These are phyloP conservation scores for Actenoides lindsayi DNA, from an alignment of 2,113 vertebrate species.

Conservation along the genomic window DNA sequence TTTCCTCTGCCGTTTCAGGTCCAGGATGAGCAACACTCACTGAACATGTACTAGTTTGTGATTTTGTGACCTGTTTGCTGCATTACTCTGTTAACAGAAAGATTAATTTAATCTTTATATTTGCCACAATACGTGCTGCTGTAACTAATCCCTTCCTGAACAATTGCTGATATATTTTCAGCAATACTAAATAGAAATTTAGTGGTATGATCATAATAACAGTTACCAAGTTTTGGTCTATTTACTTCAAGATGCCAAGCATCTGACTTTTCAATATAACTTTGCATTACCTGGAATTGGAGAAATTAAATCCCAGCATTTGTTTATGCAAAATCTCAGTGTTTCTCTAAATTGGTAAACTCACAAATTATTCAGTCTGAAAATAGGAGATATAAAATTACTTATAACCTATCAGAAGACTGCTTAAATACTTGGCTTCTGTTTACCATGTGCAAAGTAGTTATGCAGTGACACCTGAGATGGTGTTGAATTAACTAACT, in stretches of 20 bases:
- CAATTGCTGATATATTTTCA: background rate
- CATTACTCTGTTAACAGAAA: background rate
- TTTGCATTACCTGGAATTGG: background rate
- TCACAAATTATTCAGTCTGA: background rate
- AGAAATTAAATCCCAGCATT: background rate
- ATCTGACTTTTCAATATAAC: background rate
- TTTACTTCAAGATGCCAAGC: accelerated
- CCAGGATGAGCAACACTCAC: background rate
- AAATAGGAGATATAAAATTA: background rate
- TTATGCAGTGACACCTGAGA: background rate
- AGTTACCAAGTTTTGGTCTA: background rate
- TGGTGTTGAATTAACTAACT: background rate
- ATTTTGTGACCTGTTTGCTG: background rate
- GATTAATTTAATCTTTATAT: background rate
- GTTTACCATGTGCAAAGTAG: background rate
- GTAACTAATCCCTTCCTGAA: background rate
- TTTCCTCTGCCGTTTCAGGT: background rate
- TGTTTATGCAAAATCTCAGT: accelerated
- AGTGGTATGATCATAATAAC: background rate
- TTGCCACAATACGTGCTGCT: background rate
- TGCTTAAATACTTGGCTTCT: background rate
- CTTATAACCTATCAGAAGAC: background rate
- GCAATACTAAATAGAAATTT: background rate
- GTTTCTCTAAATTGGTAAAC: background rate
- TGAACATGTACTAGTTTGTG: background rate